Evolutionary conservation across 2,113 vertebrate species (phyloP).

Genomic region (Malaclemys terrapin): DNA sequence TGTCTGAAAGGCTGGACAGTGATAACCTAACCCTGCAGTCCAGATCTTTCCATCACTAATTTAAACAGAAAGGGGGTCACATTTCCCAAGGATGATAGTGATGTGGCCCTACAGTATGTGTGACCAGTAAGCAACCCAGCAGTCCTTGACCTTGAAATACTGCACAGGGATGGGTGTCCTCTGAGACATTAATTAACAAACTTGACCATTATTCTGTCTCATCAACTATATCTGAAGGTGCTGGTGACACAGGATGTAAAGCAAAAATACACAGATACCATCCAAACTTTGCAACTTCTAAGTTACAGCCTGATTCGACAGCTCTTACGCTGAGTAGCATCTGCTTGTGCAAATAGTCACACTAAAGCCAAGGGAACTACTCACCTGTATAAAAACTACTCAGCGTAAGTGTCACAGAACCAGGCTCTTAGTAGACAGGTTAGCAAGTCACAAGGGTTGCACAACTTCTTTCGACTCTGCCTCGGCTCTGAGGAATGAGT

Average conservation of each 20-base stretch:
- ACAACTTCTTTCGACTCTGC: neutral
- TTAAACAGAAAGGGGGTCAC: neutral
- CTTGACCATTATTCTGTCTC: neutral
- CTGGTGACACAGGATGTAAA: neutral
- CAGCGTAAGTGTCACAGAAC: neutral
- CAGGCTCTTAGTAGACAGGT: neutral
- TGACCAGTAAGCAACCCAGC: neutral
- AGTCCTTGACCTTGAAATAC: neutral
- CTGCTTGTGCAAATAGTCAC: neutral
- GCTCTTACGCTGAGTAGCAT: neutral
- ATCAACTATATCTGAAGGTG: neutral
- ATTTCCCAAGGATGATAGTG: neutral
- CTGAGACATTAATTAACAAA: neutral
- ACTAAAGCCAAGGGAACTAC: neutral
- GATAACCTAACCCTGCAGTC: neutral
- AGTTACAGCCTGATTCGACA: neutral
- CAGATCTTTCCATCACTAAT: neutral
- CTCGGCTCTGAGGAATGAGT: neutral
- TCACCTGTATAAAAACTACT: neutral
- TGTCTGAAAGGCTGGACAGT: neutral
- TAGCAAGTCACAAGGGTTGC: neutral
- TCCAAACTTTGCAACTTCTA: neutral
- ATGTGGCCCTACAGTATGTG: neutral
- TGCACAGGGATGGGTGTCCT: neutral
- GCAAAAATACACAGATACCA: neutral